A percentile compares a stretch with the other conserved stretches of the same genome.
Evolutionary conservation across 2,797 vertebrate species (phyloP).

Genomic region (Trichosurus vulpecula): DNA sequence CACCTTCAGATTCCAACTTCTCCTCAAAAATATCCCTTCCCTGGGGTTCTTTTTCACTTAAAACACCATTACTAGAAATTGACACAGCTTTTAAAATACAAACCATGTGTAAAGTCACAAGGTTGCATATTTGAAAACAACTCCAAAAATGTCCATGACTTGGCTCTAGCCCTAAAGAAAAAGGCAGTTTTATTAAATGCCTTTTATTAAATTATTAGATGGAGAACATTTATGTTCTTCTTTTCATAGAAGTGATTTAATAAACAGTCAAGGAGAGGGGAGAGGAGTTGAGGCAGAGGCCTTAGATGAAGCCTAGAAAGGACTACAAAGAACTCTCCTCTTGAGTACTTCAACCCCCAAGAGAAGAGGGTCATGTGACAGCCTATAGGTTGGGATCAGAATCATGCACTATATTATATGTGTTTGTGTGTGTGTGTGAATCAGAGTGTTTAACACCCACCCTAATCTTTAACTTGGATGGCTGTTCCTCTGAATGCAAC

Average conservation of each 20-base stretch:
- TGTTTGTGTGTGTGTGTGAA: background rate
- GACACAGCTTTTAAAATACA: constrained; percentile 64
- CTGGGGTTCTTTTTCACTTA: background rate
- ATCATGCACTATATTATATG: background rate
- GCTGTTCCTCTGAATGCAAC: background rate
- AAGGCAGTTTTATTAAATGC: background rate
- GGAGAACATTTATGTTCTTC: background rate
- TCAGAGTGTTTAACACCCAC: background rate
- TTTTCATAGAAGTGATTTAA: background rate
- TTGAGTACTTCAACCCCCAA: background rate
- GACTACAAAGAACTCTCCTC: background rate
- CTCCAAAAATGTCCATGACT: constrained; percentile 38
- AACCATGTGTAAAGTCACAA: constrained; percentile 70
- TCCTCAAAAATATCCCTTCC: background rate
- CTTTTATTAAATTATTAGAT: background rate
- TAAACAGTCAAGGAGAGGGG: background rate
- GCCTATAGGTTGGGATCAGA: background rate
- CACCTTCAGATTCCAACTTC: background rate
- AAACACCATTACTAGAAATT: constrained; percentile 76
- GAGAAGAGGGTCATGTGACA: background rate
- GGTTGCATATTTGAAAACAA: constrained; percentile 63
- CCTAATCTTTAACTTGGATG: background rate
- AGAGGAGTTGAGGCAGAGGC: background rate
- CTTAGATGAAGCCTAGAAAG: background rate
- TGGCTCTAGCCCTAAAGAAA: background rate